Percentiles rank a stretch among this genome's conserved stretches.
Evolutionary conservation across 1,140 invertebrate species (phyloP).

Genomic region (Platyura marginata): DNA sequence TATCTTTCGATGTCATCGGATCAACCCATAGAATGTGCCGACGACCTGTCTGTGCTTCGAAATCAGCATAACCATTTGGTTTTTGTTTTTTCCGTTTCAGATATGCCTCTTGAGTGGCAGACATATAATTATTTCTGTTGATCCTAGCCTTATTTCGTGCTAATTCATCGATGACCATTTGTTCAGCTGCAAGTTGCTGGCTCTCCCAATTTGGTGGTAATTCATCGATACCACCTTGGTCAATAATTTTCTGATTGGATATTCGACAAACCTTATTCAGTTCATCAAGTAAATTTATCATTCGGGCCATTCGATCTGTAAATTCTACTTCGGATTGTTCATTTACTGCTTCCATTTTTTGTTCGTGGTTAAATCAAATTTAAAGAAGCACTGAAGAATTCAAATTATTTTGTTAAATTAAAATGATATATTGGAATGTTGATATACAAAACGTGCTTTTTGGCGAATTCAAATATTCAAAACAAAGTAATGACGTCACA

Average conservation of each 20-base stretch:
- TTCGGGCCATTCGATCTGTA: conserved; percentile 42
- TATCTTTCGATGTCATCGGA: not conserved
- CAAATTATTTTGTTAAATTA: too few species aligned
- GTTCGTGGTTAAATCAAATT: too few species aligned
- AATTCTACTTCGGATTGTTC: conserved; percentile 28
- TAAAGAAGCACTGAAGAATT: too few species aligned
- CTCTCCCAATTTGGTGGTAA: conserved; percentile 86
- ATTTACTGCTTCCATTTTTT: conserved; percentile 8
- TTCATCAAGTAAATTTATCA: conserved; percentile 50
- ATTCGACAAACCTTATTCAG: conserved; percentile 83
- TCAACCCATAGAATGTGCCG: not conserved
- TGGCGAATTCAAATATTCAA: too few species aligned
- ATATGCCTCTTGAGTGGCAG: conserved; percentile 69
- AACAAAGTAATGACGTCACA: too few species aligned
- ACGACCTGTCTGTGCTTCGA: not conserved
- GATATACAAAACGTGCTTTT: too few species aligned
- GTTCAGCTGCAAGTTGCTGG: conserved; percentile 77
- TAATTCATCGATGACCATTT: conserved; percentile 79
- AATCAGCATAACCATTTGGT: not conserved
- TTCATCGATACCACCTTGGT: conserved; percentile 86
- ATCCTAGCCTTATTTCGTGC: conserved; percentile 50
- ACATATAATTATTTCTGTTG: conserved; percentile 72
- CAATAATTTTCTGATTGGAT: conserved; percentile 93
- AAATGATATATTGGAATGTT: too few species aligned
- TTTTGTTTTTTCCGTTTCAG: conserved; percentile 76